Conservation (phyloP, 1,140 invertebrate species). For the Microplitis mediator region DNA sequence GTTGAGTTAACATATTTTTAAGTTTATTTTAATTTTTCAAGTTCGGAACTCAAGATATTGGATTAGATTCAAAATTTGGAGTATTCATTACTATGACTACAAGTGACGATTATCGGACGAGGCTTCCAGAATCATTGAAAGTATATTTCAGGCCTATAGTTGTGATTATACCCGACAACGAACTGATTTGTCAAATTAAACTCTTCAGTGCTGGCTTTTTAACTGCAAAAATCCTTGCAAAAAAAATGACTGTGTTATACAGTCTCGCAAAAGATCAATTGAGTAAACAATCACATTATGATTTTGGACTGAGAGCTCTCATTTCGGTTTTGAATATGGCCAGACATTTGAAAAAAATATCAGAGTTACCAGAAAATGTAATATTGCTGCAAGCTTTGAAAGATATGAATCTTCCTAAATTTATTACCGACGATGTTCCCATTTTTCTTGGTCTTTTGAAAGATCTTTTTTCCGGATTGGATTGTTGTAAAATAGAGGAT, state of each 20-base stretch:
- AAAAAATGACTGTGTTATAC: slow-evolving; percentile 92
- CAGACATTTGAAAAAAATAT: slow-evolving; percentile 79
- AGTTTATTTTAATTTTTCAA: slow-evolving; percentile 49
- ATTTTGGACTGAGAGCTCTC: slow-evolving; percentile 88
- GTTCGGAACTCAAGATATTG: slow-evolving; percentile 86
- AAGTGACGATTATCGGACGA: slow-evolving; percentile 86
- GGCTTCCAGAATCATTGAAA: slow-evolving; percentile 90
- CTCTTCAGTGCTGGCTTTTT: slow-evolving; percentile 90
- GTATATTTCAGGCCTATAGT: slow-evolving; percentile 88
- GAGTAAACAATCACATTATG: slow-evolving; percentile 91
- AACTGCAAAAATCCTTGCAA: slow-evolving; percentile 84
- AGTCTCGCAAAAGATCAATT: slow-evolving; percentile 83
- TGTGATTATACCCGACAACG: slow-evolving; percentile 86
- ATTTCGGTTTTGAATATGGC: slow-evolving; percentile 90
- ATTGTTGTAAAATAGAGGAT: slow-evolving; percentile 83
- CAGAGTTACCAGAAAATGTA: slow-evolving; percentile 78
- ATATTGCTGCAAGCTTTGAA: slow-evolving; percentile 86
- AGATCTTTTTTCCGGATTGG: slow-evolving; percentile 87
- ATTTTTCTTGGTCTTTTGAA: slow-evolving; percentile 85
- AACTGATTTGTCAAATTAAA: slow-evolving; percentile 90
- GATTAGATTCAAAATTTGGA: slow-evolving; percentile 81
- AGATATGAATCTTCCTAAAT: slow-evolving; percentile 93
- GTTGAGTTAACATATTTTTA: background rate
- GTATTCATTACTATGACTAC: slow-evolving; percentile 96
- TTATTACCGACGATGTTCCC: slow-evolving; percentile 88